phyloP scores from a whole-genome alignment of 2,113 vertebrate genomes.

The Lanius ludovicianus region DNA sequence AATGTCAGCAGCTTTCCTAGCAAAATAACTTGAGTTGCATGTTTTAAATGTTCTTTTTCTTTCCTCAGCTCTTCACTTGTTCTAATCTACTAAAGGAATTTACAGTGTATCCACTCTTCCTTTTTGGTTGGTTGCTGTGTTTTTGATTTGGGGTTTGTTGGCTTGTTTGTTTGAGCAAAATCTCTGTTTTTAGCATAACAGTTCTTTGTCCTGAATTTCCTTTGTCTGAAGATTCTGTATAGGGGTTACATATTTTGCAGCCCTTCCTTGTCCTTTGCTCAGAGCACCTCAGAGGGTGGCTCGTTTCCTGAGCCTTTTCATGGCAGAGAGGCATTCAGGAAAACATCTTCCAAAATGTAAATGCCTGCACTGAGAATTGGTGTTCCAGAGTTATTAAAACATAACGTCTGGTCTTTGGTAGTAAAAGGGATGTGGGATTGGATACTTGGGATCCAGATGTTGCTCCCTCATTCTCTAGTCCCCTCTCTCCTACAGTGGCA shows the following conservation, averaged over 20 bases:
- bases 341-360: neutral
- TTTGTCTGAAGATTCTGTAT: neutral
- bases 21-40: neutral
- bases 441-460: neutral
- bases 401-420: neutral
- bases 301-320: neutral
- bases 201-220: neutral
- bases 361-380: neutral
- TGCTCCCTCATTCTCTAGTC: neutral
- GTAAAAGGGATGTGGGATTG: neutral
- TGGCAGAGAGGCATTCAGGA: accelerated
- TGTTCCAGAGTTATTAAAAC: neutral
- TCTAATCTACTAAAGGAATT: neutral
- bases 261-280: neutral
- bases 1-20: neutral
- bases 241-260: neutral
- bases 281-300: neutral
- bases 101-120: neutral
- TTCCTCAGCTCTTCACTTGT: neutral
- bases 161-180: neutral
- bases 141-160: neutral
- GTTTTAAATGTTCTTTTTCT: neutral
- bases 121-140: neutral
- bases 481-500: neutral
- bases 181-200: neutral